Base-by-base conservation (phyloP, 2,797 vertebrate genomes). In the Artibeus jamaicensis region DNA sequence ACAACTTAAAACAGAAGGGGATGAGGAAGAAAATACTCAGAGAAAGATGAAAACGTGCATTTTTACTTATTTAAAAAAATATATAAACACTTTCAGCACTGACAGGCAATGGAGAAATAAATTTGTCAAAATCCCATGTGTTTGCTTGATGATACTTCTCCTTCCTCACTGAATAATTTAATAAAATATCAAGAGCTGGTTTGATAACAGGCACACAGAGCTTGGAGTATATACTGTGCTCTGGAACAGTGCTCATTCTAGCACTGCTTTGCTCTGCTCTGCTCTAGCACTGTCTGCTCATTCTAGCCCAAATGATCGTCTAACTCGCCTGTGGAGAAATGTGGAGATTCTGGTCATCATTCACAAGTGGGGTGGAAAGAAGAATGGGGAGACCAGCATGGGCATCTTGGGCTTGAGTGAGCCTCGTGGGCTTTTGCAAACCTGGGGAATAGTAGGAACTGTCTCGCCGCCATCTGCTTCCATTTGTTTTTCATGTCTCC, bases 401-500 rank as follows among this genome's bases (percentile, higher is more conserved):
- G 50, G 62, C 88, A 71, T 84, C 44, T 70, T 1, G 2, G 42
- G 50, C 9, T 55, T 34, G 44, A 73, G 32, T 59, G 84, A 44
- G 53, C 70, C 24, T 62, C 12, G 6, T 65, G 37, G 16, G 44
- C 57, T 65, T 85, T 92, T 55, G 37, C 5, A 86, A 87, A 29
- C n/a, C 37, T 12, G 22, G 34, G 19, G 59, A 89, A 21, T 92
- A 34, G 32, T 53, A 50, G 57, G 50, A 83, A 70, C 3, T 34
- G 19, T 59, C 76, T 91, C 29, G 22, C 76, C 57, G 59, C 67
- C 24, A 92, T 78, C 91, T 91, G 71, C 71, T 71, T 92, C 59
- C 65, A 26, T 68, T 96, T 92, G 59, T 29, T 96, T 88, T 91
- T 92, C 70, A 37, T 22, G 44, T 93, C 10, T 93, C 73, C 94